phyloP scores from a whole-genome alignment of 1,140 invertebrate genomes.

The Hycleus phaleratus region DNA sequence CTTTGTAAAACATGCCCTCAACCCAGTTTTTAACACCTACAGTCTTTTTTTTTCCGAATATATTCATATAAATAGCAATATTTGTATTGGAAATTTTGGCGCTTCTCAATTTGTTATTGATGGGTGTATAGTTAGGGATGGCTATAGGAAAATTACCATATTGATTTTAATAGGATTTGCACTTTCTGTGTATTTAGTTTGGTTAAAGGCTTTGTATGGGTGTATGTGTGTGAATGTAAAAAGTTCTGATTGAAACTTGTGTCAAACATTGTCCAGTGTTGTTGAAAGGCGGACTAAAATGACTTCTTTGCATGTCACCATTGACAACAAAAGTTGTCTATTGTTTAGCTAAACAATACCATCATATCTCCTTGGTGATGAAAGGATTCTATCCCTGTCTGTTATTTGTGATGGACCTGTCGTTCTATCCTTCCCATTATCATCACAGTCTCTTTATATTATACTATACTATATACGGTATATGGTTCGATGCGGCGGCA shows the following conservation, averaged over 20 bases:
- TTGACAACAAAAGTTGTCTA: conserved; percentile 38
- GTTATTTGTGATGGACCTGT: conserved; percentile 8
- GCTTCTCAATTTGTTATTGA: too few species aligned
- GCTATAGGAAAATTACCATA: too few species aligned
- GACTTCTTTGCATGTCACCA: conserved; percentile 38
- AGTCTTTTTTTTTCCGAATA: too few species aligned
- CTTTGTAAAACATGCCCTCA: too few species aligned
- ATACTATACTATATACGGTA: conserved; percentile 4
- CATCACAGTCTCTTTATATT: conserved; percentile 16
- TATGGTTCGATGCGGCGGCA: conserved; percentile 32
- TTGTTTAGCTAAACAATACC: conserved; percentile 38
- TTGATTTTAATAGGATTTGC: not conserved
- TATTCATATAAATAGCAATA: too few species aligned
- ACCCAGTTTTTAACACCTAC: too few species aligned
- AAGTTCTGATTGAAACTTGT: conserved; percentile 27
- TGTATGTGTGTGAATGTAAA: conserved; percentile 17
- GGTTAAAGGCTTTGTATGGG: conserved; percentile 33
- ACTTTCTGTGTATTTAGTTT: conserved; percentile 33
- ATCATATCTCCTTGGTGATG: conserved; percentile 37
- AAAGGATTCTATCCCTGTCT: conserved; percentile 29
- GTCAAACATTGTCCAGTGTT: conserved; percentile 27
- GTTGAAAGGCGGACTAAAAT: conserved; percentile 29
- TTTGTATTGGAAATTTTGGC: too few species aligned
- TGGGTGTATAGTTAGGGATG: too few species aligned
- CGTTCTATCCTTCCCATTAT: conserved; percentile 27